These are phyloP conservation scores for Genyomyrus donnyi DNA, from an alignment of 2,113 vertebrate species.

Conservation along the genomic window DNA sequence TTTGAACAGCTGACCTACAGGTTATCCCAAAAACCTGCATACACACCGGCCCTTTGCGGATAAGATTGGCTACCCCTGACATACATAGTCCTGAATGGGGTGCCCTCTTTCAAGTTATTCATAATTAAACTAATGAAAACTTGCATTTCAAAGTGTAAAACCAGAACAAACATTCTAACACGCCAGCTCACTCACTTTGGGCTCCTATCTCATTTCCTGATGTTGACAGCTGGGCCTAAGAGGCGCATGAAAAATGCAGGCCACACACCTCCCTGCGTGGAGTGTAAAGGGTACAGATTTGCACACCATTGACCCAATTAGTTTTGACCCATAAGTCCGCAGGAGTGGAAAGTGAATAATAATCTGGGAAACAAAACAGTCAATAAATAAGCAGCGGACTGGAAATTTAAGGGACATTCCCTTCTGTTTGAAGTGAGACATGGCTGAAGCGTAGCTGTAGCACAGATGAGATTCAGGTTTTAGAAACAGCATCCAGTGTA, in stretches of 20 bases:
- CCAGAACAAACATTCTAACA: background rate
- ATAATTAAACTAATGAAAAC: background rate
- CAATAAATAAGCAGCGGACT: background rate
- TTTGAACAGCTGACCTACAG: no score
- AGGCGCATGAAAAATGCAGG: background rate
- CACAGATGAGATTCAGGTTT: background rate
- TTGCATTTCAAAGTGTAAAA: background rate
- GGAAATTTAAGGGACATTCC: background rate
- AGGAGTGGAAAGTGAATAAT: background rate
- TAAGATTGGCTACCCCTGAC: no score
- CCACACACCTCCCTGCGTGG: background rate
- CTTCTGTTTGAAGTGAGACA: background rate
- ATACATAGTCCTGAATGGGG: background rate
- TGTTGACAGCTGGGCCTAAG: background rate
- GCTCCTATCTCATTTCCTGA: background rate
- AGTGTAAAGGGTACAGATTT: background rate
- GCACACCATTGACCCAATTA: background rate
- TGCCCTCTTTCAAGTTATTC: background rate
- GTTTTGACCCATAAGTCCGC: background rate
- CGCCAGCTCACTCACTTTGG: background rate
- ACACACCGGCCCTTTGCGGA: no score
- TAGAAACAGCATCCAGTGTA: conserved; percentile 16
- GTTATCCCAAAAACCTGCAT: no score
- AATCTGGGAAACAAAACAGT: background rate
- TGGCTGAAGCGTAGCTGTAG: no score